phyloP scores from a whole-genome alignment of 64 coral and sea anemone genomes.

The Montipora capricornis region DNA sequence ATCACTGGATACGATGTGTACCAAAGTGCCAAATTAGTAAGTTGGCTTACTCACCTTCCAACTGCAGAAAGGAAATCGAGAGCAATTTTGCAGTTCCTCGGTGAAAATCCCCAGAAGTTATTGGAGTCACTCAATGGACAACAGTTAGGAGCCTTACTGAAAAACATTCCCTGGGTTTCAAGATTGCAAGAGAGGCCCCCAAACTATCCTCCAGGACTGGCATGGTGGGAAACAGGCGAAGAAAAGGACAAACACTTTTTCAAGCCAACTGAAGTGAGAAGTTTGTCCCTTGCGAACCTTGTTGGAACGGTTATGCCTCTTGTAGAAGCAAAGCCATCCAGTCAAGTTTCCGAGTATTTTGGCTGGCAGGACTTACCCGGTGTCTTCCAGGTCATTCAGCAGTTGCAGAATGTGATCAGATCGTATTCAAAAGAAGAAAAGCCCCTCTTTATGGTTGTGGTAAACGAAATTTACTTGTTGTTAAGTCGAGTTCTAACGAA shows the following conservation, averaged over 20 bases:
- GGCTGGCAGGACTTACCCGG: constrained; percentile 51
- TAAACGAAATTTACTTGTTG: constrained; percentile 47
- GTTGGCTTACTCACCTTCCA: neutral
- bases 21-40: constrained; percentile 45
- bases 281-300: constrained; percentile 46
- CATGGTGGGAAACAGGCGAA: neutral
- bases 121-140: neutral
- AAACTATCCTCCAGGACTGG: constrained; percentile 48
- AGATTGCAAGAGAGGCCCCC: constrained; percentile 29
- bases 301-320: constrained; percentile 62
- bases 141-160: neutral
- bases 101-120: constrained; percentile 11
- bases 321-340: constrained; percentile 7
- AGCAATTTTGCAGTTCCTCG: constrained; percentile 54
- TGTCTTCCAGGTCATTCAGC: constrained; percentile 49
- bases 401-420: constrained; percentile 58
- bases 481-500: neutral
- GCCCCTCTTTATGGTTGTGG: constrained; percentile 37
- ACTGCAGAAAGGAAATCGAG: constrained; percentile 59
- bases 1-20: constrained; percentile 59
- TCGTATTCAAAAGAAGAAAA: constrained; percentile 69
- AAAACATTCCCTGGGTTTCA: constrained; percentile 59
- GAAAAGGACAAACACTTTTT: neutral
- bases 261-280: constrained; percentile 44
- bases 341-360: constrained; percentile 40